These are phyloP conservation scores for Scortum barcoo DNA, from an alignment of 2,113 vertebrate species.

Conservation along the genomic window DNA sequence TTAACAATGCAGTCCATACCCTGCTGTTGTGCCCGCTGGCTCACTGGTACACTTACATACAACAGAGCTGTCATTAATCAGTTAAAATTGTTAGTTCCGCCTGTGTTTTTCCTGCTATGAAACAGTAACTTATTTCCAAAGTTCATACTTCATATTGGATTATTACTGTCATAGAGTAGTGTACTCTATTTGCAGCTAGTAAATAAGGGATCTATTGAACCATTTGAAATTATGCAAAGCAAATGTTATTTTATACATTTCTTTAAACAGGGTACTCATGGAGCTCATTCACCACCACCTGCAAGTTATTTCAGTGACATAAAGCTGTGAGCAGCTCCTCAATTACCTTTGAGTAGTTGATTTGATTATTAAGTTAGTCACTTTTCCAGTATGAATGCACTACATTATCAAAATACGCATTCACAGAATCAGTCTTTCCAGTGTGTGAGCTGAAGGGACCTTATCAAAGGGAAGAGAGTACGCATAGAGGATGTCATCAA, in stretches of 20 bases:
- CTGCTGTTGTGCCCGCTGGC: no score
- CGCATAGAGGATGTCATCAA: constrained; percentile 90
- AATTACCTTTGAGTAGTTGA: neutral
- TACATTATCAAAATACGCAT: neutral
- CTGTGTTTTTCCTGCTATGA: neutral
- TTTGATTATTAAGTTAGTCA: neutral
- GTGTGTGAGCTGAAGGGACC: constrained; percentile 42
- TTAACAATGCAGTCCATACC: no score
- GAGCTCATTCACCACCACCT: neutral
- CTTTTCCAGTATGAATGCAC: neutral
- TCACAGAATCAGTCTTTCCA: neutral
- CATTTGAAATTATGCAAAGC: neutral
- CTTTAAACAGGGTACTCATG: neutral
- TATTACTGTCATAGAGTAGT: no score
- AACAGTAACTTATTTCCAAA: neutral
- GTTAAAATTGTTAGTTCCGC: neutral
- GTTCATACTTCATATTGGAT: neutral
- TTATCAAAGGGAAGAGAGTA: constrained; percentile 85
- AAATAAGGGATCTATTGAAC: no score
- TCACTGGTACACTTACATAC: no score
- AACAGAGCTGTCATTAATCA: neutral
- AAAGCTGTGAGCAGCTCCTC: neutral
- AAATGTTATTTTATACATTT: neutral
- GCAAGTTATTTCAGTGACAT: neutral
- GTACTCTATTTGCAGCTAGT: no score